Evolutionary conservation across 2,888 invertebrate species (phyloP).

Genomic region (Andricus curvator): DNA sequence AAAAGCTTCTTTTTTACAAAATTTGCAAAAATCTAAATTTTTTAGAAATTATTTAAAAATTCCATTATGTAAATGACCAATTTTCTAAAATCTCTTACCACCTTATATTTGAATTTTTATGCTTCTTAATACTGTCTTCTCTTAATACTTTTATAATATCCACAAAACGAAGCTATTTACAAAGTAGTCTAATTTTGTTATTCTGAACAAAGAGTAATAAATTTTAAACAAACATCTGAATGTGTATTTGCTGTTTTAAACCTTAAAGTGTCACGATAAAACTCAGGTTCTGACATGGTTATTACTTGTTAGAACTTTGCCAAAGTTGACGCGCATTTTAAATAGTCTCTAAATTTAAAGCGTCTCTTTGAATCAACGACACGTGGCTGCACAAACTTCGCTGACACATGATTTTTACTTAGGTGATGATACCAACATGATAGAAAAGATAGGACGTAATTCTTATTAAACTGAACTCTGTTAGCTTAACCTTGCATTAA

Average conservation of each 20-base stretch:
- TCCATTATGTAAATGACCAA: background rate
- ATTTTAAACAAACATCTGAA: background rate
- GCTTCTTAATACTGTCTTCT: background rate
- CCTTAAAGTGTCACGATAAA: slow-evolving; percentile 25
- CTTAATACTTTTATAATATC: no score
- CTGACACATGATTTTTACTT: slow-evolving; percentile 5
- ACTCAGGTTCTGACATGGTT: slow-evolving; percentile 26
- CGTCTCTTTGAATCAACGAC: slow-evolving; percentile 25
- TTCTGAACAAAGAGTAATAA: background rate
- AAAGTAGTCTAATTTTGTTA: slow-evolving; percentile 24
- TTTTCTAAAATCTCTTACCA: background rate
- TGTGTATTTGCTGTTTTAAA: background rate
- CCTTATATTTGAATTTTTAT: no score
- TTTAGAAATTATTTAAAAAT: background rate
- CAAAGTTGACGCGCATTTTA: slow-evolving; percentile 39
- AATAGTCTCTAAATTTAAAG: slow-evolving; percentile 32
- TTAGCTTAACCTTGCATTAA: slow-evolving; percentile 38
- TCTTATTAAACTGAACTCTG: slow-evolving; percentile 12
- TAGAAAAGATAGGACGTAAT: background rate
- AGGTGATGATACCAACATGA: slow-evolving; percentile 7
- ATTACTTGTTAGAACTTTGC: slow-evolving; percentile 33
- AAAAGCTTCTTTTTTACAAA: no score
- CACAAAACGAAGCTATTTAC: background rate
- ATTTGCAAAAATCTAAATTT: no score
- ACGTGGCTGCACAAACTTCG: slow-evolving; percentile 26